Percentiles rank a stretch among this genome's conserved stretches.
phyloP scores from a whole-genome alignment of 2,113 vertebrate species.

The Coryphaenoides rupestris region DNA sequence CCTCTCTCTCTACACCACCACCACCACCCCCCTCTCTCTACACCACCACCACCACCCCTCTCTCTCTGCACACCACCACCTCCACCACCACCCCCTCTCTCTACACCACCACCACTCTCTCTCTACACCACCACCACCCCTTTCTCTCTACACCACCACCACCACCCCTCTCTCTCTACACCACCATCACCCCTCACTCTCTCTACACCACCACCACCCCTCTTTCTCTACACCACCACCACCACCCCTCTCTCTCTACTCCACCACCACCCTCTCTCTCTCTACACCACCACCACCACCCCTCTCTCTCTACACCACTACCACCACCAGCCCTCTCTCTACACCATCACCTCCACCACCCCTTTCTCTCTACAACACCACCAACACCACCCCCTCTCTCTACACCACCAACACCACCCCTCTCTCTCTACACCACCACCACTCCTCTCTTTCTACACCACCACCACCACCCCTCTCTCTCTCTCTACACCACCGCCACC shows the following conservation, averaged over 20 bases:
- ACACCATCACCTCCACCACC: conserved; percentile 34
- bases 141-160: conserved; percentile 43
- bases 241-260: too few species aligned
- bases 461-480: conserved; percentile 16
- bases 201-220: conserved; percentile 46
- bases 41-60: conserved; percentile 30
- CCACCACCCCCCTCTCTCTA: conserved; percentile 44
- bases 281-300: conserved; percentile 29
- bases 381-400: conserved; percentile 49
- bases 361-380: too few species aligned
- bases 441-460: conserved; percentile 55
- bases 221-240: conserved; percentile 35
- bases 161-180: conserved; percentile 46
- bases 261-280: conserved; percentile 47
- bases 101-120: too few species aligned
- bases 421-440: conserved; percentile 43
- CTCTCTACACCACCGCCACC: conserved; percentile 36
- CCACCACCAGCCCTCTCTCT: conserved; percentile 44
- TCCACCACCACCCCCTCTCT: conserved; percentile 53
- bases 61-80: conserved; percentile 43
- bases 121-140: conserved; percentile 30
- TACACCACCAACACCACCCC: conserved; percentile 29
- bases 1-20: too few species aligned
- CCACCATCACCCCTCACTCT: conserved; percentile 29
- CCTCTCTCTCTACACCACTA: too few species aligned